Base-by-base conservation (phyloP, 1,140 invertebrate species). In the Bilobella aurantiaca region DNA sequence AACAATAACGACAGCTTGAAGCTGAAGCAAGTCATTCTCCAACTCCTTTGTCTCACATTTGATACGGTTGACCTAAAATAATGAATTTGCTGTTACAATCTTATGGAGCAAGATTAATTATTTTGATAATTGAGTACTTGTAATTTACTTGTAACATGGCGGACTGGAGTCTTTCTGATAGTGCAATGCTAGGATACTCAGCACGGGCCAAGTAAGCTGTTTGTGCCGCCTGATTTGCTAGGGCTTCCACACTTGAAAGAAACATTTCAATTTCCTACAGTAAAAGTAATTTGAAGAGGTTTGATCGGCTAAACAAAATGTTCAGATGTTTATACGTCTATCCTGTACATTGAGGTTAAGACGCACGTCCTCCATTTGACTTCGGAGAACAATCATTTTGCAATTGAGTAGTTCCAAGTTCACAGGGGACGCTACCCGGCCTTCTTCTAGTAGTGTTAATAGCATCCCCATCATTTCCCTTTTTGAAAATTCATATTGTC, bases 261-360 rank as follows among this genome's bases (percentile, higher is more conserved):
- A 66, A 69, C 25, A 58, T 29, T 46, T 73, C 71, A 3, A 73
- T n/a, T 46, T 68, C 66, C 66, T 72, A 58, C n/a, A 65, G 30
- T 60, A 21, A 64, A 56, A 57, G 28, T 31, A 62, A 58, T n/a
- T 30, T n/a, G n/a, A n/a, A n/a, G n/a, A n/a, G n/a, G n/a, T n/a
- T n/a, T n/a, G n/a, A n/a, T n/a, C n/a, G n/a, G n/a, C n/a, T n/a
- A n/a, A n/a, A n/a, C n/a, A 47, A 1, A 21, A 27, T 21, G 14
- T 27, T 63, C 37, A 18, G 28, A 46, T 27, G 12, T 31, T 32
- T 23, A 5, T 56, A n/a, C n/a, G 23, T 37, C 37, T 60, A 61
- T 23, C 49, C 49, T 53, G 49, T 8, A 72, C 66, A 57, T 56
- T 62, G 5, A 46, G 63, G 23, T 68, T 69, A 53, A n/a, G n/a